These are phyloP conservation scores for Sebastes goodei DNA, from an alignment of 2,797 vertebrate genomes.

Conservation along the genomic window DNA sequence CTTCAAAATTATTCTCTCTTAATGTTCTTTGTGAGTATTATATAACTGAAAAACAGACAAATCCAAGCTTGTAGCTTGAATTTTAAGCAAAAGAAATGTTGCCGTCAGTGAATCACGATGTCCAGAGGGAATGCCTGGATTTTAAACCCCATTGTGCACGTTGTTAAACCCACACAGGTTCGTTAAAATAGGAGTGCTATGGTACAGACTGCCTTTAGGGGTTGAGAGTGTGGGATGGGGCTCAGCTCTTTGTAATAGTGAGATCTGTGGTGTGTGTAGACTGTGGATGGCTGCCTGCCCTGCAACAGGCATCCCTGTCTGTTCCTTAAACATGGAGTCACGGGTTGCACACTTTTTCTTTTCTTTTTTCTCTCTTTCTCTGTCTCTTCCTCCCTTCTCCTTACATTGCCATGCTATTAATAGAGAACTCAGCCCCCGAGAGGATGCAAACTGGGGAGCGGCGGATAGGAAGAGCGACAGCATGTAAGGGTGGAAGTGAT, in stretches of 20 bases:
- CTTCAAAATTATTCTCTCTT: constrained; percentile 42
- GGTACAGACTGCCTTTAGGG: constrained; percentile 62
- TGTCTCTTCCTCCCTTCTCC: not conserved
- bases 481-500: constrained; percentile 24
- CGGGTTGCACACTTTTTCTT: constrained; percentile 11
- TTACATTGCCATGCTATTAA: constrained; percentile 65
- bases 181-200: constrained; percentile 66
- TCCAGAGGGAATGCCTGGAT: constrained; percentile 66
- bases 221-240: constrained; percentile 54
- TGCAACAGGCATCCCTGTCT: constrained; percentile 61
- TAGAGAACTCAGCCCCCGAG: constrained; percentile 56
- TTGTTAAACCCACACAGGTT: constrained; percentile 73
- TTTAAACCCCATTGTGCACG: constrained; percentile 67
- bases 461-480: constrained; percentile 18
- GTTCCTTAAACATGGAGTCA: constrained; percentile 14
- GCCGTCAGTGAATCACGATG: constrained; percentile 62
- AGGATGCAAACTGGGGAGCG: constrained; percentile 45
- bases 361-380: not conserved
- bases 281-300: constrained; percentile 44
- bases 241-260: constrained; percentile 58
- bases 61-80: constrained; percentile 41
- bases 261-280: constrained; percentile 50
- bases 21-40: constrained; percentile 56
- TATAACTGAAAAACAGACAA: constrained; percentile 53
- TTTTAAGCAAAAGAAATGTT: constrained; percentile 50